Percentiles rank a stretch among this genome's conserved stretches.
phyloP scores from a whole-genome alignment of 2,888 invertebrate genomes.

The Callimorpha dominula region DNA sequence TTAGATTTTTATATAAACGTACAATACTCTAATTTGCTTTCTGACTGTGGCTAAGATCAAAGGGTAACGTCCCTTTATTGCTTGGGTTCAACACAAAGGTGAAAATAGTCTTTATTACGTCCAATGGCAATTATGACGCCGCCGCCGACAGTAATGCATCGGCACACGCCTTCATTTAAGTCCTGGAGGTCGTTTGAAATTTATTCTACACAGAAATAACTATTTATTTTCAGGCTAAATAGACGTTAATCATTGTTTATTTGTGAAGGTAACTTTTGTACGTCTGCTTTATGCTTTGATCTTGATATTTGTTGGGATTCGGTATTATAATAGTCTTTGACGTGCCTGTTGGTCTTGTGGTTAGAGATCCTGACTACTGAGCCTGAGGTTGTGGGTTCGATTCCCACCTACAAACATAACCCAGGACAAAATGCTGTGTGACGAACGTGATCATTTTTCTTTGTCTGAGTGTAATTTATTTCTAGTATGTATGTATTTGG shows the following conservation, averaged over 20 bases:
- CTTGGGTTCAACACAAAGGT: conserved; percentile 28
- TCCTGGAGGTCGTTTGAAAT: conserved; percentile 5
- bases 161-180: conserved; percentile 11
- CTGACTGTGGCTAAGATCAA: conserved; percentile 25
- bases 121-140: conserved; percentile 21
- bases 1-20: conserved; percentile 37
- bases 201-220: conserved; percentile 1
- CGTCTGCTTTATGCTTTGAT: not conserved
- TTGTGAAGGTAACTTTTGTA: not conserved
- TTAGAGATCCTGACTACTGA: too few species aligned
- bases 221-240: conserved; percentile 1
- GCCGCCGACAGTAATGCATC: conserved; percentile 7
- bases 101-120: conserved; percentile 31
- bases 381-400: too few species aligned
- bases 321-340: too few species aligned
- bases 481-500: too few species aligned
- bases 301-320: not conserved
- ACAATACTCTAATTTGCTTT: conserved; percentile 12
- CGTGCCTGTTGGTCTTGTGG: too few species aligned
- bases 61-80: conserved; percentile 32
- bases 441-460: too few species aligned
- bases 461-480: too few species aligned
- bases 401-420: too few species aligned
- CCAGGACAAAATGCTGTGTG: too few species aligned
- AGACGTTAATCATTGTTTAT: not conserved